A percentile compares a stretch with the other conserved stretches of the same genome.
phyloP scores from a whole-genome alignment of 2,797 vertebrate species.

The Meriones psammophilus region DNA sequence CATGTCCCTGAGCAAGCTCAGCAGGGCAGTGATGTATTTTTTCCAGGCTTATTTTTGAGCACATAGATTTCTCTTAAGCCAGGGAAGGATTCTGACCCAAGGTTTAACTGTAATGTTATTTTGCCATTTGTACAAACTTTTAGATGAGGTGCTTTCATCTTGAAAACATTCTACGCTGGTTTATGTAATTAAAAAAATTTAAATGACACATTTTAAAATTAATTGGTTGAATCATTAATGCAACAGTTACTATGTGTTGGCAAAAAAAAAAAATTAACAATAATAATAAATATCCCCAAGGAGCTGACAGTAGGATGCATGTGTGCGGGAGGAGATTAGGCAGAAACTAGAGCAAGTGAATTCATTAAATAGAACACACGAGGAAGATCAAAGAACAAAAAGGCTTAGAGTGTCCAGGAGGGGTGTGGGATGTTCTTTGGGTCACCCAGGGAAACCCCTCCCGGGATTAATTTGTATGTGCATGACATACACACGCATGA shows the following conservation, averaged over 20 bases:
- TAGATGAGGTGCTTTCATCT: not conserved
- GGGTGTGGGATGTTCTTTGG: not conserved
- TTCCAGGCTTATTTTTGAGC: not conserved
- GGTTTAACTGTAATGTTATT: not conserved
- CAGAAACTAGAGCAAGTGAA: not conserved
- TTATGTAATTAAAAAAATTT: not conserved
- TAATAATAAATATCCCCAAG: not conserved
- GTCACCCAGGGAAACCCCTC: not conserved
- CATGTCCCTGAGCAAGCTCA: not conserved
- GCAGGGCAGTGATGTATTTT: too few relatives aligned
- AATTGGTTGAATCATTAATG: constrained; percentile 8
- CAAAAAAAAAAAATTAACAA: not conserved
- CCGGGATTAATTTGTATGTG: not conserved
- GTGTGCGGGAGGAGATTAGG: fast-evolving
- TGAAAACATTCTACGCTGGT: not conserved
- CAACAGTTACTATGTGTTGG: not conserved
- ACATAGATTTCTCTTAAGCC: not conserved
- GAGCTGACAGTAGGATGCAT: not conserved
- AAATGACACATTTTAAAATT: not conserved
- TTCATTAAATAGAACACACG: not conserved
- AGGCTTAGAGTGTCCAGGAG: not conserved
- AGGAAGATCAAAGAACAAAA: not conserved
- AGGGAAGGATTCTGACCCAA: not conserved
- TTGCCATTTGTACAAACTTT: not conserved
- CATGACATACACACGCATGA: too few relatives aligned